phyloP scores from a whole-genome alignment of 2,888 invertebrate species.

The Lepidochitona cinerea region DNA sequence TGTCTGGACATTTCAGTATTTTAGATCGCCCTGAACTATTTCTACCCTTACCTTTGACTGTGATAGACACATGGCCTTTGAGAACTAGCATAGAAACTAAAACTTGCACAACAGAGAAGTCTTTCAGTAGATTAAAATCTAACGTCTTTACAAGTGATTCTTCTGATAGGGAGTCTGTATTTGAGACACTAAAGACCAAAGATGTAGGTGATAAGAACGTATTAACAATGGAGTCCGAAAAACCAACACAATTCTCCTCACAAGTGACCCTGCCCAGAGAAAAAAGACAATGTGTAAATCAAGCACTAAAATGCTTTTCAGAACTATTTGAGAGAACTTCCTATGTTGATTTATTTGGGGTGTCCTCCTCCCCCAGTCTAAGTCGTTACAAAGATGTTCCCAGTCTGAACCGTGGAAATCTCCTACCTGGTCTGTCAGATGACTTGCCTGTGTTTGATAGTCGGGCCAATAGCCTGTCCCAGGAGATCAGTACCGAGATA shows the following conservation, averaged over 20 bases:
- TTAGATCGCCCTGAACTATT: neutral
- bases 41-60: neutral
- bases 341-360: slow-evolving; percentile 29
- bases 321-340: slow-evolving; percentile 44
- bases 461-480: neutral
- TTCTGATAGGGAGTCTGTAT: neutral
- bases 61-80: neutral
- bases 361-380: neutral
- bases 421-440: neutral
- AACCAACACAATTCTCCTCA: too few species aligned
- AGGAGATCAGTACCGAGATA: neutral
- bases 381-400: neutral
- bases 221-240: neutral
- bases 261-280: too few species aligned
- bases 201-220: neutral
- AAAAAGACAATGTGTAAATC: neutral
- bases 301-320: slow-evolving; percentile 17
- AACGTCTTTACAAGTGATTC: neutral
- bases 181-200: neutral
- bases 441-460: neutral
- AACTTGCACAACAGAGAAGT: neutral
- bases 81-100: neutral
- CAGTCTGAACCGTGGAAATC: neutral
- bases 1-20: neutral
- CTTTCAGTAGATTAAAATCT: neutral